A percentile compares a stretch with the other conserved stretches of the same genome.
Conservation (phyloP, 2,888 invertebrate species). For the Rotaria sp. region DNA sequence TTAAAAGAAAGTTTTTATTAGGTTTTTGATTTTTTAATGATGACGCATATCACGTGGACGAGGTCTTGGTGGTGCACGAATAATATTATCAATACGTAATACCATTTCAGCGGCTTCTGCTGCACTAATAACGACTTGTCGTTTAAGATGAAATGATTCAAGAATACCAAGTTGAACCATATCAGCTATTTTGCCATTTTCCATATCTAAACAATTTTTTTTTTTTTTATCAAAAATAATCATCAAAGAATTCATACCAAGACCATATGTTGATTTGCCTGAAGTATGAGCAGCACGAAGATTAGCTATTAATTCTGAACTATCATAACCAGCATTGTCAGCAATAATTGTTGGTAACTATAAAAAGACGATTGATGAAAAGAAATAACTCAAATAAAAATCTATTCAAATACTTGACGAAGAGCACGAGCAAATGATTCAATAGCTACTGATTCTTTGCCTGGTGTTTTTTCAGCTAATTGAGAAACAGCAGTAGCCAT, state of each 20-base stretch:
- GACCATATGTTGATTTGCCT: conserved; percentile 69
- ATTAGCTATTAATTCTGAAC: conserved; percentile 80
- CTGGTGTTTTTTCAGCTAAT: conserved; percentile 77
- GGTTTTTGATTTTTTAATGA: conserved; percentile 17
- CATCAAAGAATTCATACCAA: conserved; percentile 61
- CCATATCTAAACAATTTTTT: conserved; percentile 67
- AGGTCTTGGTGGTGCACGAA: conserved; percentile 65
- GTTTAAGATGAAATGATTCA: conserved; percentile 91
- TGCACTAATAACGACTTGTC: conserved; percentile 85
- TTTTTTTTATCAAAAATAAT: no score
- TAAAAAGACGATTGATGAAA: conserved; percentile 40
- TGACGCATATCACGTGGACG: conserved; percentile 67
- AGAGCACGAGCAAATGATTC: conserved; percentile 87
- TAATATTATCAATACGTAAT: conserved; percentile 90
- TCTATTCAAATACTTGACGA: conserved; percentile 43
- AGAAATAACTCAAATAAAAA: conserved; percentile 43
- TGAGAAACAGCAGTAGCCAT: conserved; percentile 86
- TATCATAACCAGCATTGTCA: conserved; percentile 97
- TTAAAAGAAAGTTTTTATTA: background rate
- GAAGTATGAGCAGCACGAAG: conserved; percentile 80
- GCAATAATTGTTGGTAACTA: conserved; percentile 86
- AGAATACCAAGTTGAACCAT: conserved; percentile 84
- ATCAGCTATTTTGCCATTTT: conserved; percentile 74
- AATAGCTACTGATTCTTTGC: conserved; percentile 93
- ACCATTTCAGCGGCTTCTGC: conserved; percentile 98